Base-by-base conservation (phyloP, 2,797 vertebrate species). In the Petrocephalus schoutedeni region DNA sequence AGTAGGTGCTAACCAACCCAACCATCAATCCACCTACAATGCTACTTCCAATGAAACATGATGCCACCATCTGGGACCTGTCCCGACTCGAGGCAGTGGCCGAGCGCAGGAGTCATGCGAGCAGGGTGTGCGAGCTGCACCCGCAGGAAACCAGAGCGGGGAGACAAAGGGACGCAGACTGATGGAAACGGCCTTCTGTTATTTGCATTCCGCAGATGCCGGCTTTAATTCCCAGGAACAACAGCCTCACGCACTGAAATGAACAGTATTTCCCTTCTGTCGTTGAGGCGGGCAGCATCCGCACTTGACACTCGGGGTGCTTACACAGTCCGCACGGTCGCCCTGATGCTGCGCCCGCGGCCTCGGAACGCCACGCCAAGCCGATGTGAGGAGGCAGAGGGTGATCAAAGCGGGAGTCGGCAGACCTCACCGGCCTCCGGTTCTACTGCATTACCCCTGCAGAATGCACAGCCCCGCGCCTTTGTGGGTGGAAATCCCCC, bases 241-340 rank as follows among this genome's bases (percentile, higher is more conserved):
- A 97, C 96, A 96, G 92, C 92, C 93, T 92, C 94, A 95, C 95
- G 93, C 96, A 97, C 95, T 96, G 96, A 97, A 98, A 98, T 97
- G 96, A 97, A 98, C 97, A 98, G 97, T 98, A 98, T 97, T 96
- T 98, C 96, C 97, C 97, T 98, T 97, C 95, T 95, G 95, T 96
- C 95, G 96, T 97, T 97, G 97, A 97, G 94, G 94, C 95, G 94
- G 95, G 91, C 95, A 96, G 96, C 95, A 98, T 97, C 97, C 94
- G 95, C 96, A 96, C 93, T 96, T 96, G 98, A 97, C 97, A 98
- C 97, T 97, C 96, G 96, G 93, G 95, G 96, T 94, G 97, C 97
- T 96, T 97, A 97, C 97, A 97, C 96, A 96, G 97, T 96, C 95
- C 91, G 93, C 91, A 95, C 96, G 92, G 93, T 93, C 1, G 21